Conservation (phyloP, 2,113 vertebrate species). For the Chionis minor region DNA sequence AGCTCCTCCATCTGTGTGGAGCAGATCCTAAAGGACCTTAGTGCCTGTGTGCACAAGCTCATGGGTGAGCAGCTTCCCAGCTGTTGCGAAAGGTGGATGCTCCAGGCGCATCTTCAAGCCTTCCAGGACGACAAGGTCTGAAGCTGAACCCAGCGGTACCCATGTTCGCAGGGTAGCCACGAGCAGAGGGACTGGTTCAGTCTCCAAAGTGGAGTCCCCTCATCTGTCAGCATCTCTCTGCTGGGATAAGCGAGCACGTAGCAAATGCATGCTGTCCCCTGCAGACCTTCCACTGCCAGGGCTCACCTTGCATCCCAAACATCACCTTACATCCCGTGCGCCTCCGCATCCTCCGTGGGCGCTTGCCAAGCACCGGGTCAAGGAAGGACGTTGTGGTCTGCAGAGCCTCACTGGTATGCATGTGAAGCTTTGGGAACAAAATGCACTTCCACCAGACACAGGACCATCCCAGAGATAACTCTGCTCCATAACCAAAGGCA, state of each 20-base stretch:
- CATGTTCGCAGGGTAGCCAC: rapidly evolving
- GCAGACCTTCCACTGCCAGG: neutral
- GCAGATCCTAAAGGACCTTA: neutral
- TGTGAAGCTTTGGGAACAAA: neutral
- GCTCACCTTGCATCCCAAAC: neutral
- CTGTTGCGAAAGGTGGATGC: rapidly evolving
- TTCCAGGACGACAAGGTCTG: neutral
- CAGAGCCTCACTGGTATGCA: neutral
- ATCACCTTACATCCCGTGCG: too few relatives aligned
- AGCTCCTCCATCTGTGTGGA: rapidly evolving
- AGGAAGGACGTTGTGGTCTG: neutral
- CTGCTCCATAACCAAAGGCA: neutral
- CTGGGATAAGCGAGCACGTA: neutral
- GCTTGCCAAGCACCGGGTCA: neutral
- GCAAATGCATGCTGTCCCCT: neutral
- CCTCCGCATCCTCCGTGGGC: rapidly evolving
- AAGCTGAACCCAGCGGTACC: neutral
- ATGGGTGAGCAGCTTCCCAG: neutral
- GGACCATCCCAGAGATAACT: neutral
- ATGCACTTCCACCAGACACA: neutral
- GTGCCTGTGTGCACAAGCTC: rapidly evolving
- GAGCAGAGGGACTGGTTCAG: neutral
- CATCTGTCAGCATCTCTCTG: neutral
- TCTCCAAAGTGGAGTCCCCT: neutral
- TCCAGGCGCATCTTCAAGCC: neutral